Evolutionary conservation across 1,140 invertebrate species (phyloP).

Genomic region (Camponotus floridanus): DNA sequence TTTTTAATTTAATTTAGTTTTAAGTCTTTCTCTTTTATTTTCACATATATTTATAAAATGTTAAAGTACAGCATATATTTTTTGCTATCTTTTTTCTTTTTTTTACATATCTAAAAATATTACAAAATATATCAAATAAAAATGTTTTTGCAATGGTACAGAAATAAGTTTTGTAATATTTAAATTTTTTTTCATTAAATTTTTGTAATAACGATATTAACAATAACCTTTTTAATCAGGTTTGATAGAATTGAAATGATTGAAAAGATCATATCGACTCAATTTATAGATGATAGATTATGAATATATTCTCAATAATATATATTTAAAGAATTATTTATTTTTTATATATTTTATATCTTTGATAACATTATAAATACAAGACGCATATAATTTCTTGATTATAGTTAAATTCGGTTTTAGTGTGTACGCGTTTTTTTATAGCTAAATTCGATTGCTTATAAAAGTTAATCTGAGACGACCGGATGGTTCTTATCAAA

Average conservation of each 20-base stretch:
- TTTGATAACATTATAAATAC: background rate
- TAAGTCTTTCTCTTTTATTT: background rate
- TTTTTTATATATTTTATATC: background rate
- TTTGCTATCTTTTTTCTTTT: background rate
- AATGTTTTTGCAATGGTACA: background rate
- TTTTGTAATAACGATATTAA: background rate
- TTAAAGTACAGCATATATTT: background rate
- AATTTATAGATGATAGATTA: background rate
- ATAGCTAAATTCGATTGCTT: constrained; percentile 5
- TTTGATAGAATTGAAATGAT: constrained; percentile 9
- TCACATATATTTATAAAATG: background rate
- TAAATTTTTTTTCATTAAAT: background rate
- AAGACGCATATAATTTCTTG: background rate
- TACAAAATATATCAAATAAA: background rate
- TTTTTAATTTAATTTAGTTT: background rate
- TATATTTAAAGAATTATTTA: background rate
- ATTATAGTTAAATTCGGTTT: background rate
- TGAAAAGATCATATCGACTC: background rate
- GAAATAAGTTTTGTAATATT: background rate
- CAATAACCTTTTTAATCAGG: background rate
- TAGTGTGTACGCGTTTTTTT: background rate
- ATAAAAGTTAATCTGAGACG: background rate
- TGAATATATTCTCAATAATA: background rate
- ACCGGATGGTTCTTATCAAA: constrained; percentile 1
- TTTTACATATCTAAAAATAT: background rate